phyloP scores from a whole-genome alignment of 1,140 invertebrate genomes.

The Euwallacea fornicatus region DNA sequence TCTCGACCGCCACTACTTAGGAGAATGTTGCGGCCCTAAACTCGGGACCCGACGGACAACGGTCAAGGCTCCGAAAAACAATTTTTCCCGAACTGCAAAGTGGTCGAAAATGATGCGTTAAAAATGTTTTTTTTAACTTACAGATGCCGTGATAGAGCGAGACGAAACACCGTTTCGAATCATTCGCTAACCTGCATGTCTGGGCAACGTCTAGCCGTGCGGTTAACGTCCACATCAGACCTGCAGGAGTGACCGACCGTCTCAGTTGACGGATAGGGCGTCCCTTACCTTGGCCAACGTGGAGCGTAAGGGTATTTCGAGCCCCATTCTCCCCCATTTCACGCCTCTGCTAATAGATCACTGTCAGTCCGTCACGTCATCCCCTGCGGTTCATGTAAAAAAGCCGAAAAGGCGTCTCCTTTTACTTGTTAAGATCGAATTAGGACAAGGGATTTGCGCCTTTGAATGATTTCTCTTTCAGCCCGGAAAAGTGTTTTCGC shows the following conservation, averaged over 20 bases:
- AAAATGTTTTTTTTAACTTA: too few species aligned
- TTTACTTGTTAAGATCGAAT: conserved; percentile 20
- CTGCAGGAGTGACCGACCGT: conserved; percentile 38
- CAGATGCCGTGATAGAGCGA: too few species aligned
- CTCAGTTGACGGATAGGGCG: conserved; percentile 38
- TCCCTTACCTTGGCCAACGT: conserved; percentile 46
- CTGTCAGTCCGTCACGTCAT: conserved; percentile 39
- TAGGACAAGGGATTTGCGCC: conserved; percentile 1
- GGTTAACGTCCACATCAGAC: conserved; percentile 38
- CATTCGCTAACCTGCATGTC: conserved; percentile 20
- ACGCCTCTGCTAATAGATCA: conserved; percentile 45
- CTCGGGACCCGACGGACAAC: too few species aligned
- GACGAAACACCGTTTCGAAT: too few species aligned
- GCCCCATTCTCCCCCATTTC: conserved; percentile 27
- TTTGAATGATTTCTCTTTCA: not conserved
- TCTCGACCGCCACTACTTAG: too few species aligned
- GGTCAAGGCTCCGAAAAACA: too few species aligned
- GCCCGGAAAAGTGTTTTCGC: not conserved
- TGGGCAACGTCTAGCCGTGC: conserved; percentile 38
- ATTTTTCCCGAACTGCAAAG: too few species aligned
- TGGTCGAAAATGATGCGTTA: too few species aligned
- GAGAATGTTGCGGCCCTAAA: too few species aligned
- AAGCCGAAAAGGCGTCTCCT: conserved; percentile 6
- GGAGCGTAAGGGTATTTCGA: conserved; percentile 36
- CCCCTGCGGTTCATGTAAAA: conserved; percentile 27